These are phyloP conservation scores for Cyanoderma ruficeps DNA, from an alignment of 2,113 vertebrate species.

Conservation along the genomic window DNA sequence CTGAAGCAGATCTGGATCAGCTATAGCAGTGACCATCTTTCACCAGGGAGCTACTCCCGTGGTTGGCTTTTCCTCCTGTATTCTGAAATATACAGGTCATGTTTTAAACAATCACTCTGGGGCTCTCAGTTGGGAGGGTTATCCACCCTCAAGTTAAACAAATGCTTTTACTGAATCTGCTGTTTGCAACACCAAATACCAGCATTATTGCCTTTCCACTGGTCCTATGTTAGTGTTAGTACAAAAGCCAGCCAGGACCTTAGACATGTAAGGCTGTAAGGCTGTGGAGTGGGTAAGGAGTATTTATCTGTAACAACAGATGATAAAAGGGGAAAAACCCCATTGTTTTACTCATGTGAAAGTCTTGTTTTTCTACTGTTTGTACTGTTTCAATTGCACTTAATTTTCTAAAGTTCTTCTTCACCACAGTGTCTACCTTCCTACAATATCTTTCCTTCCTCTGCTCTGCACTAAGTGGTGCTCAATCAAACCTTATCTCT, in stretches of 20 bases:
- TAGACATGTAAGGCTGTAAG: background rate
- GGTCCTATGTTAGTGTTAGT: background rate
- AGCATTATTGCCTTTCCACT: background rate
- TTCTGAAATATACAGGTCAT: background rate
- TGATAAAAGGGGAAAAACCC: fast-evolving
- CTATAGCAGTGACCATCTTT: background rate
- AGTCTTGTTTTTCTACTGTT: background rate
- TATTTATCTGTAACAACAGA: background rate
- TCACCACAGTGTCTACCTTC: background rate
- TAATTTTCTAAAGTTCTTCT: background rate
- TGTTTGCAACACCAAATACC: background rate
- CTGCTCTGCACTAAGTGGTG: background rate
- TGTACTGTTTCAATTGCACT: background rate
- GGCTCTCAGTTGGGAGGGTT: background rate
- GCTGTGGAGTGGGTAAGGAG: background rate
- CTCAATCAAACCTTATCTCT: background rate
- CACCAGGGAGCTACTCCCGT: background rate
- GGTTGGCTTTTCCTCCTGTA: background rate
- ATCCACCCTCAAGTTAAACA: background rate
- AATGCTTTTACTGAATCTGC: background rate
- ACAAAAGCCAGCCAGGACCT: background rate
- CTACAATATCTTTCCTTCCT: background rate
- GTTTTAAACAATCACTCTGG: background rate
- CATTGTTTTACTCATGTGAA: background rate
- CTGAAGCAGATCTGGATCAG: background rate